Evolutionary conservation across 2,888 invertebrate species (phyloP).

Genomic region (Lasioglossum figueresi): DNA sequence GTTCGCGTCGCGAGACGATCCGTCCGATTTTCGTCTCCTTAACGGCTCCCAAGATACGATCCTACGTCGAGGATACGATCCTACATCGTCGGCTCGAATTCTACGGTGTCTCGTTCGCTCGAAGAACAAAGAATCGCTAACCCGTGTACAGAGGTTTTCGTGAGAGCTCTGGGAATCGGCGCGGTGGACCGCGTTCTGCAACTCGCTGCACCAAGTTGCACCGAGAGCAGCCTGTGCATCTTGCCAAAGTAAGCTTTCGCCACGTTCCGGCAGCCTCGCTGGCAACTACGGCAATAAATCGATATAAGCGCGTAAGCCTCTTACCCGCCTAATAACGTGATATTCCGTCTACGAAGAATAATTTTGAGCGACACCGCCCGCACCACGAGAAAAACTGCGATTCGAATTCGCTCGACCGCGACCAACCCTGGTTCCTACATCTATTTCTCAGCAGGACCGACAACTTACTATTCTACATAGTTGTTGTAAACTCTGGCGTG

Average conservation of each 20-base stretch:
- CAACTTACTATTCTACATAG: background rate
- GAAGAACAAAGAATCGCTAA: background rate
- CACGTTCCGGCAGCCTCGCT: slow-evolving; percentile 1
- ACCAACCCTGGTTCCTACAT: background rate
- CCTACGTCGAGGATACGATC: background rate
- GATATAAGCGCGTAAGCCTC: slow-evolving; percentile 57
- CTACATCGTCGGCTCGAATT: background rate
- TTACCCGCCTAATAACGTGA: slow-evolving; percentile 45
- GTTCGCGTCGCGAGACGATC: background rate
- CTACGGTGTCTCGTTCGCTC: background rate
- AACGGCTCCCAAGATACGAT: background rate
- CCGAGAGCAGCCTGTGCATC: slow-evolving; percentile 7
- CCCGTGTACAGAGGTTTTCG: background rate
- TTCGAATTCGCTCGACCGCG: background rate
- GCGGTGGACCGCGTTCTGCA: slow-evolving; percentile 9
- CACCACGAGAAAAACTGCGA: background rate
- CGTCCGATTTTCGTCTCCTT: too few relatives aligned
- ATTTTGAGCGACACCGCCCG: background rate
- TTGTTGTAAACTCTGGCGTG: too few relatives aligned
- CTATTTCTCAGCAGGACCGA: background rate
- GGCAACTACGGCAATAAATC: slow-evolving; percentile 46
- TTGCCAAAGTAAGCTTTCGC: slow-evolving; percentile 43
- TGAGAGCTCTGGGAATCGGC: background rate
- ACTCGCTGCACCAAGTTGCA: background rate
- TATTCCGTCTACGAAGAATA: slow-evolving; percentile 17